Evolutionary conservation across 2,888 invertebrate genomes (phyloP).

Genomic region (Lepidocyrtinus sp.): DNA sequence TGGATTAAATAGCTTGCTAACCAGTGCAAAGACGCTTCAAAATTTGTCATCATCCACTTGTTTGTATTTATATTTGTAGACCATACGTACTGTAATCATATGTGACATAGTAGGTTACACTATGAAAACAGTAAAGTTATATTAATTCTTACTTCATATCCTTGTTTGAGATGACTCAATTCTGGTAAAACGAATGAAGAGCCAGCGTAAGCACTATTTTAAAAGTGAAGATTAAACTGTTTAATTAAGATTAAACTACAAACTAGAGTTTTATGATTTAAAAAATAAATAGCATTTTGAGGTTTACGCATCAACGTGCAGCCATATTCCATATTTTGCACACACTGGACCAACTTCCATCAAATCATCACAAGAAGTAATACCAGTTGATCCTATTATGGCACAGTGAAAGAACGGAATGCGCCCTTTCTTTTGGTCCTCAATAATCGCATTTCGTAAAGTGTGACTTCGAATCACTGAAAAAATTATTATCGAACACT

Average conservation of each 20-base stretch:
- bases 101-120: background rate
- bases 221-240: background rate
- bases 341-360: slow-evolving; percentile 62
- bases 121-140: too few relatives aligned
- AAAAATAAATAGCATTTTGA: background rate
- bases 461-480: slow-evolving; percentile 31
- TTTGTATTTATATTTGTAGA: slow-evolving; percentile 59
- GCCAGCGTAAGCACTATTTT: slow-evolving; percentile 60
- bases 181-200: slow-evolving; percentile 58
- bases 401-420: slow-evolving; percentile 62
- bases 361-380: slow-evolving; percentile 61
- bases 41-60: slow-evolving; percentile 65
- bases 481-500: background rate
- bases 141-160: slow-evolving; percentile 41
- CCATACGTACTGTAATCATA: slow-evolving; percentile 48
- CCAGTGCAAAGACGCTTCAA: slow-evolving; percentile 65
- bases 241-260: too few relatives aligned
- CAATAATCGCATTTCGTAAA: slow-evolving; percentile 52
- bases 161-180: slow-evolving; percentile 54
- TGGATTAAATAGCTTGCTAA: too few relatives aligned
- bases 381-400: slow-evolving; percentile 63
- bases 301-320: slow-evolving; percentile 61
- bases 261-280: background rate
- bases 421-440: slow-evolving; percentile 54
- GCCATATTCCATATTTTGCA: slow-evolving; percentile 57